Evolutionary conservation across 2,888 invertebrate genomes (phyloP), one percentile per base, ranked within the genome.

Genomic region (Drosophila atroscutellata): DNA sequence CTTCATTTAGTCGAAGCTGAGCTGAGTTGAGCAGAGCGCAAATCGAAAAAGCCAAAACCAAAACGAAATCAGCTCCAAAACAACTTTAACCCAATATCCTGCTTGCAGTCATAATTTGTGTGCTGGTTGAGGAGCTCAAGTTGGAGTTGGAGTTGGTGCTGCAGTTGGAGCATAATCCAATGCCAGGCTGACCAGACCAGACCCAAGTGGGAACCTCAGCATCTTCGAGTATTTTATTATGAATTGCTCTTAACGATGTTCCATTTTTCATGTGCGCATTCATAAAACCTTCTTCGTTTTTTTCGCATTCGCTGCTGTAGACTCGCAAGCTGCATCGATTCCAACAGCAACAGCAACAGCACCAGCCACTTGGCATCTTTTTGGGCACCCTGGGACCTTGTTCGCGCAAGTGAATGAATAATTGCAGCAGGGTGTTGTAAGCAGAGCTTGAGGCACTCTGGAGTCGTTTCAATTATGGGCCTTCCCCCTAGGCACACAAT

Each of bases 171-270:
- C 39, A 39, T n/a, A 39, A 4, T n/a, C 39, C 42, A 42, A 20
- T 42, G 20, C 20, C 42, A 28, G 37, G 45, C 51, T 78, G 83
- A 77, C 81, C 45, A 15, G 36, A 36, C 36, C 36, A 18, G 45
- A 45, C 20, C 45, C 45, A 24, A 20, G 20, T 45, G 45, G 45
- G 3, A 15, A 2, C 45, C 45, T 15, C 28, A 20, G 18, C 36
- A 54, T 37, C 51, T 45, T 71, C 72, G 80, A 81, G 83, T 90
- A 88, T 92, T 92, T 92, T 91, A 92, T 92, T 92, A 92, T 92
- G 92, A 92, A 92, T 92, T 91, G 92, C 92, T 89, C 91, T 92
- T 92, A 92, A 92, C 92, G 92, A 92, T 92, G 90, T 88, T 91
- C 86, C 92, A 92, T 92, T 91, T 92, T 91, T 92, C 92, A 92